Evolutionary conservation across 2,113 vertebrate species (phyloP).

Genomic region (Lagenorhynchus albirostris): DNA sequence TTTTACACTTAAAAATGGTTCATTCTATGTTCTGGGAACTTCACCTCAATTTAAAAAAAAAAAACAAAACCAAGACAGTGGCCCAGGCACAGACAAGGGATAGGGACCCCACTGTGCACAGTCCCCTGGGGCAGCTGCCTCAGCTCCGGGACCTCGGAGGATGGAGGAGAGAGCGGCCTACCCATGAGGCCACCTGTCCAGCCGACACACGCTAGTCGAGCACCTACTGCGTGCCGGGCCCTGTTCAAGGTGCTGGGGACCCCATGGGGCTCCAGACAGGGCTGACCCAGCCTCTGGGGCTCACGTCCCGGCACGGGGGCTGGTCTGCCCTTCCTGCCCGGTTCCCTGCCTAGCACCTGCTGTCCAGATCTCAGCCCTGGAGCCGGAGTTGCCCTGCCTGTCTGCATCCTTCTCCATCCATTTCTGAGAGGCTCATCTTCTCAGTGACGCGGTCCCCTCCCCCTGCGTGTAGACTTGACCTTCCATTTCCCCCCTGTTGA

Average conservation of each 20-base stretch:
- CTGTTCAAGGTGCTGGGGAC: neutral
- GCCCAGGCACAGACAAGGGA: neutral
- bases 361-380: neutral
- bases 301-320: neutral
- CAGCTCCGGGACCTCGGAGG: too few relatives aligned
- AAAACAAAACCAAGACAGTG: neutral
- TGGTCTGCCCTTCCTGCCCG: neutral
- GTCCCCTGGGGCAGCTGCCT: neutral
- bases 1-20: neutral
- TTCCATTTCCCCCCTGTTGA: neutral
- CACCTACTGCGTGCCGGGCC: fast-evolving
- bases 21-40: neutral
- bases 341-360: neutral
- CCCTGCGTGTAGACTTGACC: neutral
- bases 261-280: fast-evolving
- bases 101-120: neutral
- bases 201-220: neutral
- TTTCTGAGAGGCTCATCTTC: neutral
- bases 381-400: too few relatives aligned
- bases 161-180: neutral
- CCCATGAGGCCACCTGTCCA: neutral
- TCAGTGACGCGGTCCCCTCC: neutral
- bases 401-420: fast-evolving
- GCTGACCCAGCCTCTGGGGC: neutral
- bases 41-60: neutral